Evolutionary conservation across 2,888 invertebrate species (phyloP).

Genomic region (Dryococelus australis): DNA sequence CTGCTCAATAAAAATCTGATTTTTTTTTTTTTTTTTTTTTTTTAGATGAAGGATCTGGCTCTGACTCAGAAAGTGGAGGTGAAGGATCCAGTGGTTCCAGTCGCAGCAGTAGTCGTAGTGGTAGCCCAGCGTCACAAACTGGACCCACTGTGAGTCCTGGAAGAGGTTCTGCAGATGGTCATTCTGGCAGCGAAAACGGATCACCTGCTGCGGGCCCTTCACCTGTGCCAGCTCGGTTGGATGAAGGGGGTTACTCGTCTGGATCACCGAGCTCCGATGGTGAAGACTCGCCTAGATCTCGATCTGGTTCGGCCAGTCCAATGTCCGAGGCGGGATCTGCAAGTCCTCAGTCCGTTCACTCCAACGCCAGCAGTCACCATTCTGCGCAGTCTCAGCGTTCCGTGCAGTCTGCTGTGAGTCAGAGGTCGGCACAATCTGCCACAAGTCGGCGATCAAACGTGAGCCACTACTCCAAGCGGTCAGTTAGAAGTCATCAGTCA

Average conservation of each 20-base stretch:
- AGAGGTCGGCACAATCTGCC: slow-evolving; percentile 28
- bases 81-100: slow-evolving; percentile 56
- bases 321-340: slow-evolving; percentile 45
- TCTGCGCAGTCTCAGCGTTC: slow-evolving; percentile 49
- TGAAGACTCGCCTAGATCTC: slow-evolving; percentile 46
- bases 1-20: not conserved
- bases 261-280: slow-evolving; percentile 34
- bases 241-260: slow-evolving; percentile 34
- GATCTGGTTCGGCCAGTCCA: slow-evolving; percentile 48
- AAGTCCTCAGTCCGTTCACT: slow-evolving; percentile 45
- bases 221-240: slow-evolving; percentile 33
- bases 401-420: slow-evolving; percentile 32
- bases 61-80: slow-evolving; percentile 60
- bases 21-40: slow-evolving; percentile 29
- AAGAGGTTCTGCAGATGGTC: slow-evolving; percentile 37
- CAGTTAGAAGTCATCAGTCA: slow-evolving; percentile 37
- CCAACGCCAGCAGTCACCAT: slow-evolving; percentile 46
- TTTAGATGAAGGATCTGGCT: slow-evolving; percentile 51
- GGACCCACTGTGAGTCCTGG: slow-evolving; percentile 59
- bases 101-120: slow-evolving; percentile 56
- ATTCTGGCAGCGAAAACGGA: slow-evolving; percentile 46
- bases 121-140: slow-evolving; percentile 56
- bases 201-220: slow-evolving; percentile 45
- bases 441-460: slow-evolving; percentile 28
- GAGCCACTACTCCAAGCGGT: slow-evolving; percentile 26